Evolutionary conservation across 2,113 vertebrate species (phyloP), one percentile per base, ranked within the genome.

Genomic region (Pedionomus torquatus): DNA sequence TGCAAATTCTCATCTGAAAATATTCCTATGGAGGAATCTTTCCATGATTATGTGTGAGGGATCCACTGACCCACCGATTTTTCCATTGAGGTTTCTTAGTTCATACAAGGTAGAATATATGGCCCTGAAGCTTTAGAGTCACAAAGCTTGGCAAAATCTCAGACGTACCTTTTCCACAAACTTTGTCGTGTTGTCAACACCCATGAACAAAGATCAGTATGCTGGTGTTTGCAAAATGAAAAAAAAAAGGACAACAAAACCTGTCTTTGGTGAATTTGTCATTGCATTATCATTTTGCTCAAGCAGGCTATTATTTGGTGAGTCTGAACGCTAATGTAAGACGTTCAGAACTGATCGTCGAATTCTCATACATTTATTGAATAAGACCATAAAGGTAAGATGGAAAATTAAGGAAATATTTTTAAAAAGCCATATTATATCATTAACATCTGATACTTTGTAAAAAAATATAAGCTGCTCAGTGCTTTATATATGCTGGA

Each of bases 1-100:
- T 86, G 49, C 83, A 94, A 95, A 95, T 80, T 90, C 46, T 39
- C 37, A 64, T 37, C 44, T 90, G 66, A 94, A 61, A 23, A 58
- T 61, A 65, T 16, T 88, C 28, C 46, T 61, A 3, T 26, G 39
- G 13, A 69, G 35, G 41, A 83, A 80, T 61, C 64, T 87, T 94
- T 78, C 63, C 5, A 7, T 46, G 51, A 79, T 66, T 65, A 43
- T 9, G 3, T 30, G 9, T 33, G 44, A 83, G 14, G 17, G 9
- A 70, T 72, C n/a, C 52, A 77, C 10, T 17, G 10, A 69, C 64
- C 24, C 60, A 68, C 52, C n/a, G 9, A 72, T 63, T 87, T 82
- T 95, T 79, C 31, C 28, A 58, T 0, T 28, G 26, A 74, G 14
- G 11, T 37, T 93, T 89, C 49, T 43, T 26, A 69, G 5, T 61